Evolutionary conservation across 2,797 vertebrate genomes (phyloP), one percentile per base, ranked within the genome.

Genomic region (Urophycis tenuis): DNA sequence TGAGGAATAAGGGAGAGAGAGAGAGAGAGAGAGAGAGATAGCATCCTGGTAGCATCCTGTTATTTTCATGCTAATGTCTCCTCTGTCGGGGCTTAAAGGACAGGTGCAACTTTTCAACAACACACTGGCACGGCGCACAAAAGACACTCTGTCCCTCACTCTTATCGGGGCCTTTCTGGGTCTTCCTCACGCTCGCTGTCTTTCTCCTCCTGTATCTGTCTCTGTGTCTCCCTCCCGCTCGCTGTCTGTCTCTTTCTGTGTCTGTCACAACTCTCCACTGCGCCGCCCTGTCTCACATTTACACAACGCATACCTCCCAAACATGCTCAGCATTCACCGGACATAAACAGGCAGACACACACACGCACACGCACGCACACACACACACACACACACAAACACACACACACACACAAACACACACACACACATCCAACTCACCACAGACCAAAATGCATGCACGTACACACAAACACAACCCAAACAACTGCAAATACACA

Each of bases 21-120:
- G 39, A 8, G 39, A 41, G 39, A 41, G 39, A 8, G 39, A 4
- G 39, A 19, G 49, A 53, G 49, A 53, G 49, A 53, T 22, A 53
- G 49, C 67, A 31, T 31, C 67, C 67, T 69, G 33, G 17, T 71
- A 71, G 19, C 75, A 79, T 82, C 77, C 74, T 71, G 73, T 79
- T 86, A 78, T 85, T 83, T 71, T 82, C 74, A 90, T 88, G 85
- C 74, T 87, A 84, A 85, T 87, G 83, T 76, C 39, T 32, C 76
- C 33, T 85, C 74, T 83, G 77, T 79, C 81, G 19, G 73, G 77
- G 81, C 73, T 82, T 73, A 74, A 80, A 85, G 79, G 81, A 80
- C 85, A 84, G 89, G 85, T 83, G 85, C 84, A 83, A 80, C 81
- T 82, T 85, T 83, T 83, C 76, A 79, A 81, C 78, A 81, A 75